Evolutionary conservation across 2,113 vertebrate genomes (phyloP), one percentile per base, ranked within the genome.

Genomic region (Phylloscopus trochilus): DNA sequence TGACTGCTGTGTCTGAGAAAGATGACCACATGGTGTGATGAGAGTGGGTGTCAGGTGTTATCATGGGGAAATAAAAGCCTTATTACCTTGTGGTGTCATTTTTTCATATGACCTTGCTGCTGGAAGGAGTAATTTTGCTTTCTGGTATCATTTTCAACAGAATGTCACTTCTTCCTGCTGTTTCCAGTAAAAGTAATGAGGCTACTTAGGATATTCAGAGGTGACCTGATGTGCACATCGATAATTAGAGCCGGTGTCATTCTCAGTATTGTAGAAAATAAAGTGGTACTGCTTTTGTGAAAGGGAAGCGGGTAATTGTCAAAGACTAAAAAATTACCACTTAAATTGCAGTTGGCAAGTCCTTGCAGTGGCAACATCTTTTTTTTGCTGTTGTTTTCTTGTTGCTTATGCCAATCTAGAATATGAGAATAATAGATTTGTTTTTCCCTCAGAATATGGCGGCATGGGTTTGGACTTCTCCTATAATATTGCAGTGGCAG

Each of bases 401-500:
- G 13, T 55, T 67, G 14, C 7, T 75, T 63, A 11, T 67, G 22
- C 31, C 24, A 41, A 9, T 66, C 22, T 69, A 28, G 19, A 85
- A 55, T 10, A 23, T 26, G 10, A 80, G 28, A 53, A 26, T 89
- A 28, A 75, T 1, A 23, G 4, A 11, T 92, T 21, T 83, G 37
- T 92, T 79, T 51, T 75, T 52, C 67, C 35, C 39, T 67, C 96
- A 99, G 99, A 99, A 68, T 99, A 98, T 95, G 98, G 98, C 2
- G 98, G 98, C 66, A 80, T 99, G 97, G 98, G 98, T 28, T 98
- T 99, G 43, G 98, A 99, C 98, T 99, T 97, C 97, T 99, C 98
- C 95, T 99, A 98, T 79, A 99, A 73, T 22, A 79, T 98, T 13
- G 98, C 99, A 10, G 97, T 99, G 93, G 96, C 98, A 41, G 98